Percentiles rank a stretch among this genome's conserved stretches.
Evolutionary conservation across 2,888 invertebrate species (phyloP).

Genomic region (Limnephilus marmoratus): DNA sequence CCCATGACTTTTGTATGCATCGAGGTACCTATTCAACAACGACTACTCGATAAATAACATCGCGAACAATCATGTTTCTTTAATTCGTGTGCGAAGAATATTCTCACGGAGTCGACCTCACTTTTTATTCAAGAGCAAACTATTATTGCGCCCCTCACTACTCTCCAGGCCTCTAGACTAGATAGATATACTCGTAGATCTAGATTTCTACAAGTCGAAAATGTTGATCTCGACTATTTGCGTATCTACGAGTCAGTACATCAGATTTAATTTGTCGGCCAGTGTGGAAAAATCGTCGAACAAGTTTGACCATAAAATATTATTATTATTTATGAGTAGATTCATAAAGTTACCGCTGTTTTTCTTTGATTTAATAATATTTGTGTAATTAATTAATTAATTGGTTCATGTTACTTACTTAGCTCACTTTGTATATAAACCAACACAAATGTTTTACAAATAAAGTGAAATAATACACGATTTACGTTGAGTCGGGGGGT

Average conservation of each 20-base stretch:
- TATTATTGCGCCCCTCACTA: neutral
- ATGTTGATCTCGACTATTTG: neutral
- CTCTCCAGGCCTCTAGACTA: neutral
- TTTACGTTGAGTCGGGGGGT: neutral
- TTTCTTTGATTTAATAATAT: neutral
- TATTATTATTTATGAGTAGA: neutral
- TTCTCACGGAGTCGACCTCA: neutral
- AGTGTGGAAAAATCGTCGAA: neutral
- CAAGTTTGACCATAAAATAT: neutral
- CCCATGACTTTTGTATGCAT: conserved; percentile 7
- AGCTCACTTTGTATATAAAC: no score
- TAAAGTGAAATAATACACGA: neutral
- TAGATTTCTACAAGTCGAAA: neutral
- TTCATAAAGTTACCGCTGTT: neutral
- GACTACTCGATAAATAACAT: conserved; percentile 7
- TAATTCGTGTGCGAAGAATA: neutral
- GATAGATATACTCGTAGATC: no score
- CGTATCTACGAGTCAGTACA: neutral
- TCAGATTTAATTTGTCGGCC: neutral
- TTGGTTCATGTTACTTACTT: neutral
- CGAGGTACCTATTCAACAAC: neutral
- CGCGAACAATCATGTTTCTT: neutral
- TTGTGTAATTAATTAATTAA: neutral
- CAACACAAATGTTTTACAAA: neutral
- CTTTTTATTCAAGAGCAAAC: neutral